These are phyloP conservation scores for Suncus etruscus DNA, from an alignment of 2,113 vertebrate species.

Conservation along the genomic window DNA sequence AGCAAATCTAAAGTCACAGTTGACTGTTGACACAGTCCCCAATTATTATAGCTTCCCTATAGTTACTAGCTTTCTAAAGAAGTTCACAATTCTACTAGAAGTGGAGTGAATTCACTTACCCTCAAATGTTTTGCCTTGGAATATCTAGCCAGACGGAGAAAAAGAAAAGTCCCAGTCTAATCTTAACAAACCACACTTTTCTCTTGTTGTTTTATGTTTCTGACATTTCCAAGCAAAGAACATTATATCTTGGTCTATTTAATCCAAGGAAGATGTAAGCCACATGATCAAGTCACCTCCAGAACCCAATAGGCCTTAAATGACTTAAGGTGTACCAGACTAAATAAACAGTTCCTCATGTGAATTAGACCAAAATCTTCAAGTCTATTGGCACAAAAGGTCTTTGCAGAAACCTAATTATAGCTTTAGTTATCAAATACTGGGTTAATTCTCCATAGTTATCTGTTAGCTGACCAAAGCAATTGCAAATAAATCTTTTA, in stretches of 20 bases:
- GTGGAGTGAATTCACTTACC: background rate
- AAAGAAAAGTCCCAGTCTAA: background rate
- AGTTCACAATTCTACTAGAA: background rate
- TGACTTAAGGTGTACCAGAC: no score
- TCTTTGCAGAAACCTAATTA: background rate
- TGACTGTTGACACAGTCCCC: background rate
- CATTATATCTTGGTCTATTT: background rate
- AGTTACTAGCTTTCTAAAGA: background rate
- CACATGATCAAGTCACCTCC: background rate
- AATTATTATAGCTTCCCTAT: background rate
- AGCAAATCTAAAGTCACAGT: background rate
- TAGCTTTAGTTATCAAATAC: background rate
- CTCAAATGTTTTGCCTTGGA: background rate
- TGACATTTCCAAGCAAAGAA: background rate
- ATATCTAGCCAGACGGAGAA: background rate
- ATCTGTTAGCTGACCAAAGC: no score
- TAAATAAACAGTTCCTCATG: background rate
- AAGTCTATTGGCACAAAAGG: background rate
- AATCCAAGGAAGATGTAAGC: background rate
- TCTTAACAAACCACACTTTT: background rate
- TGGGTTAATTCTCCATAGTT: background rate
- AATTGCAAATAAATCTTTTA: no score
- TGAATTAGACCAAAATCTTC: background rate
- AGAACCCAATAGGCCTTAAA: background rate
- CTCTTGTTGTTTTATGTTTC: background rate